Percentiles rank a stretch among this genome's conserved stretches.
Conservation (phyloP, 2,797 vertebrate genomes). For the Neoniphon sammara region DNA sequence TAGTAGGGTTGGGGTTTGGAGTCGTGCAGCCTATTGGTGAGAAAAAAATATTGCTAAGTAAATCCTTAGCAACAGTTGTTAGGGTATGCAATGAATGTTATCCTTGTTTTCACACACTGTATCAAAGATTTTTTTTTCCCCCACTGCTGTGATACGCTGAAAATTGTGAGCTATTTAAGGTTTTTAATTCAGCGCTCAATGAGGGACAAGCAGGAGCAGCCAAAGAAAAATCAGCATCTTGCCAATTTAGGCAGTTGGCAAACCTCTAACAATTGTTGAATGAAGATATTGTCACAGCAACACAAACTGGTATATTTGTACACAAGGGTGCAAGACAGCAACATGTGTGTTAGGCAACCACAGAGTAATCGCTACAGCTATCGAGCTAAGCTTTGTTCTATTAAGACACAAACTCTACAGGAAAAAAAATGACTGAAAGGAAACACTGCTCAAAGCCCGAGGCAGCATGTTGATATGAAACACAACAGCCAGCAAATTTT, state of each 20-base stretch:
- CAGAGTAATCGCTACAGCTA: conserved; percentile 39
- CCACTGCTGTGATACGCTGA: not conserved
- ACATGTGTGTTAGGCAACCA: conserved; percentile 4
- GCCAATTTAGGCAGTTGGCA: not conserved
- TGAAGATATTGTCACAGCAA: conserved; percentile 10
- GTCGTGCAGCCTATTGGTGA: not conserved
- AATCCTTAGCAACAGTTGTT: not conserved
- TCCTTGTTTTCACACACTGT: not conserved
- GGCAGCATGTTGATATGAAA: conserved; percentile 54
- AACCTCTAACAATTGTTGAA: not conserved
- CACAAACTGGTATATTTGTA: conserved; percentile 17
- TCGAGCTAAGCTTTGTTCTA: conserved; percentile 41
- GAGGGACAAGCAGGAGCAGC: too few relatives aligned
- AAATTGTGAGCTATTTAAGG: not conserved
- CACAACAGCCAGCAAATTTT: conserved; percentile 39
- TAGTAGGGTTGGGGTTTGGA: too few relatives aligned
- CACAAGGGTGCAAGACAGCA: not conserved
- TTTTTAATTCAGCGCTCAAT: conserved; percentile 1
- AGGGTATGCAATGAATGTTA: not conserved
- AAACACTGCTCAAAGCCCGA: conserved; percentile 23
- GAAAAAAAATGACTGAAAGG: conserved; percentile 13
- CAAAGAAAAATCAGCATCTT: too few relatives aligned
- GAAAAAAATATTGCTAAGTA: not conserved
- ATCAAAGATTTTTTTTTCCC: not conserved
- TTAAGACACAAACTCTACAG: conserved; percentile 24